Conservation (phyloP, 2,888 invertebrate species). For the Pollenia labialis region DNA sequence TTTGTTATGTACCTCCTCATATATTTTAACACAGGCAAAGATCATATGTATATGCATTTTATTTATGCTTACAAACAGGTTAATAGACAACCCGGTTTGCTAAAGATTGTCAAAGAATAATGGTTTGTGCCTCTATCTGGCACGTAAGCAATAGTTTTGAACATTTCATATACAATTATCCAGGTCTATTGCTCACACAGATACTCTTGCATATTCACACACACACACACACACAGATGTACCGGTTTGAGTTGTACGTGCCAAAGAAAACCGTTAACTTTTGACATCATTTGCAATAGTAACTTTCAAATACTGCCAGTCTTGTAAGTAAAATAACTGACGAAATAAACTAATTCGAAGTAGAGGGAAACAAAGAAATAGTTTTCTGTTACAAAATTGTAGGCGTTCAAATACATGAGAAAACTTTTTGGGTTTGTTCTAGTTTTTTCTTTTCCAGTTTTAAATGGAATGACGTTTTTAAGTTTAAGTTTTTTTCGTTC, state of each 20-base stretch:
- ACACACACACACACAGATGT: background rate
- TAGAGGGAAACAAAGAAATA: background rate
- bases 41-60: too few relatives aligned
- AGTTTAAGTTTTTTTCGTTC: conserved; percentile 35
- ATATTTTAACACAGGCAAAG: too few relatives aligned
- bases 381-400: conserved; percentile 42
- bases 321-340: conserved; percentile 30
- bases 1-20: too few relatives aligned
- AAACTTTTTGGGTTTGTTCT: background rate
- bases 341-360: background rate
- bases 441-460: conserved; percentile 16
- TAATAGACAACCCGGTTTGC: conserved; percentile 2
- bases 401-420: conserved; percentile 58
- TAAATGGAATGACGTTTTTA: conserved; percentile 55
- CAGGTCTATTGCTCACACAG: background rate
- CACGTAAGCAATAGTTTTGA: conserved; percentile 31
- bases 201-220: background rate
- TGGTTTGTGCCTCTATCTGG: conserved; percentile 18
- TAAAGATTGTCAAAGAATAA: background rate
- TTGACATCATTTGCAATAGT: conserved; percentile 64
- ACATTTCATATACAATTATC: conserved; percentile 25
- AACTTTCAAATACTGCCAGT: conserved; percentile 13
- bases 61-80: background rate
- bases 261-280: conserved; percentile 55
- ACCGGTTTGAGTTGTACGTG: background rate